Evolutionary conservation across 2,888 invertebrate genomes (phyloP), one percentile per base, ranked within the genome.

Genomic region (Microdon myrmicae): DNA sequence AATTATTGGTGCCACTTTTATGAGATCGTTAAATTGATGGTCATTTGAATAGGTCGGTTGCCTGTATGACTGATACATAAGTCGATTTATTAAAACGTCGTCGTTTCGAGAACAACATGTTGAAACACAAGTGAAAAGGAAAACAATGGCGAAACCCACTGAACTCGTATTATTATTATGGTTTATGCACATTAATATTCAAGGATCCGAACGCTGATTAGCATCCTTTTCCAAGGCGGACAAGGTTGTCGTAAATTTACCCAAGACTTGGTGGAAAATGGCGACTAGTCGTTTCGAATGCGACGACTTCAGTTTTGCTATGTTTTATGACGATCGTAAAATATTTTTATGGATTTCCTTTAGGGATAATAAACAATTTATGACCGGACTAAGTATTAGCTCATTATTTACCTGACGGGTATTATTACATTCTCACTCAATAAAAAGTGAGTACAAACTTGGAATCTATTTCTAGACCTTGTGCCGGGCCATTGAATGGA

Each of bases 341-440:
- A 64, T 58, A 53, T 58, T 64, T n/a, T 64, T 64, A 64, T 64
- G 64, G 47, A 47, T 64, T 58, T 64, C 51, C 41, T 51, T 58
- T 58, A 58, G 58, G 64, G 64, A 58, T 64, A 64, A 64, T 64
- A 64, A 64, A 64, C 51, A 64, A 47, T 64, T 64, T 64, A 64
- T 64, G 64, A 28, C 32, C 45, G 43, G 58, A 58, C 51, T 64
- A 41, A 53, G 37, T 51, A 58, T 58, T 64, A 64, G 58, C 58
- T 51, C 58, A 58, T 64, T 64, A 58, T 64, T 64, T 64, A 64
- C 64, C 64, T 64, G 64, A 51, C 58, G 47, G 35, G 58, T 53
- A 58, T 58, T 58, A 64, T 47, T 60, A 44, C 32, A 58, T 58
- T 58, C 43, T 38, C 45, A 53, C 38, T 53, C 37, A 53, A 51